Evolutionary conservation across 2,113 vertebrate species (phyloP), one percentile per base, ranked within the genome.

Genomic region (Tapirus terrestris): DNA sequence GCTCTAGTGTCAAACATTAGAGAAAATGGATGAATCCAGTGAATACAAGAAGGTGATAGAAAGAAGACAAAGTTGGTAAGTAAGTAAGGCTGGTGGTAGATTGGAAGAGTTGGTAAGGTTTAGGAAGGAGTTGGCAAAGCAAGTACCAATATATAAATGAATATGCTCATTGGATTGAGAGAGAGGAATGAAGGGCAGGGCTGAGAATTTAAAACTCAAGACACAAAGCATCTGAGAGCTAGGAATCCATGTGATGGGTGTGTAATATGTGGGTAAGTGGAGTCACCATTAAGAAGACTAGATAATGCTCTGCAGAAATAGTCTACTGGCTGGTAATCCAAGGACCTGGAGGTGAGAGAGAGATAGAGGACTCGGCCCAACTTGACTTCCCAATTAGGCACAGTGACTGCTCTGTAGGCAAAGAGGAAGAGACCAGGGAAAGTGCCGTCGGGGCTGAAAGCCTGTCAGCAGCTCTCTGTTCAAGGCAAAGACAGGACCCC

Each of bases 21-120:
- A 97, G 67, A 48, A 96, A 85, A 93, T n/a, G 53, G 48, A n/a
- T 48, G 43, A 72, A 56, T 45, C 65, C 43, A 43, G 60, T 20
- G 87, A 77, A 79, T 51, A n/a, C 5, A 9, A n/a, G 39, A 72
- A 79, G 63, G 53, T 14, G 31, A 5, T 3, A 33, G 60, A 48
- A 81, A 73, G 17, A 7, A 1, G 21, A 25, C 33, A 10, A 81
- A 56, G 6, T 33, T 10, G 17, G 20, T 84, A n/a, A 90, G 31
- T 18, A 31, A 65, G 33, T 31, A 45, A 65, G 39, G 23, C 21
- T 60, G 10, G 33, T 4, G 2, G 18, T 3, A 75, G 21, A 13
- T 23, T 60, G 11, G 39, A 17, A 63, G 39, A 94, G 48, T 68
- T 25, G 67, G 3, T 51, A 53, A 89, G 65, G 76, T 39, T 83